Base-by-base conservation (phyloP, 2,888 invertebrate genomes). In the Ophion ellenae region DNA sequence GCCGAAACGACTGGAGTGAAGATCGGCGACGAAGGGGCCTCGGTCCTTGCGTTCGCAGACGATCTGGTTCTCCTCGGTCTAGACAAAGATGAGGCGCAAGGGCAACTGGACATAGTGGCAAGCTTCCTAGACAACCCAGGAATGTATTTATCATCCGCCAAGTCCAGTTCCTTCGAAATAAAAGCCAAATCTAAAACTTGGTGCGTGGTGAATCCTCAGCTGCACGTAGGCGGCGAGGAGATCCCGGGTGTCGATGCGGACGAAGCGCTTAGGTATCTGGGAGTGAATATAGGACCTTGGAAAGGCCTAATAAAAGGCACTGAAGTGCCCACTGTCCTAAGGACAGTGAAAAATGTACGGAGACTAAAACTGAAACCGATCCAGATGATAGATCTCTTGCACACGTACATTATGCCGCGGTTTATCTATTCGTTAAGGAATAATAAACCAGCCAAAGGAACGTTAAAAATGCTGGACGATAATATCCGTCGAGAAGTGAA, bases 1-100 rank as follows among this genome's bases (percentile, higher is more conserved):
- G 2, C 24, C 0, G 3, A 67, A 0, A 45, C 70, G 0, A 3
- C 4, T 1, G 86, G 87, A 0, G 20, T 81, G 0, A 14, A 3
- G 0, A 5, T 83, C 1, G 81, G 71, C 0, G 67, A 28, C 0
- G 11, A 9, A 0, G 70, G 75, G 0, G 10, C 88, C 0, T 3
- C 87, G 0, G 71, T 83, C 0, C 11, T 89, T 0, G 89, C 87
- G 0, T 90, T 90, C 9, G 89, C 89, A 0, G 90, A 90, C 63
- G 89, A 90, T 20, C 10, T 89, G 0, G 88, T 89, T 0, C 20
- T 87, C 1, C 0, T 89, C 0, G 87, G 32, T 0, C 47, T 24
- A 0, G 28, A 79, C 10, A 2, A 0, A 0, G 2, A 2, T 0
- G 78, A 74, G 9, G 84, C 87, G 0, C 61, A 78, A 2, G 0